phyloP scores from a whole-genome alignment of 2,797 vertebrate genomes.

The Hydrophis major region DNA sequence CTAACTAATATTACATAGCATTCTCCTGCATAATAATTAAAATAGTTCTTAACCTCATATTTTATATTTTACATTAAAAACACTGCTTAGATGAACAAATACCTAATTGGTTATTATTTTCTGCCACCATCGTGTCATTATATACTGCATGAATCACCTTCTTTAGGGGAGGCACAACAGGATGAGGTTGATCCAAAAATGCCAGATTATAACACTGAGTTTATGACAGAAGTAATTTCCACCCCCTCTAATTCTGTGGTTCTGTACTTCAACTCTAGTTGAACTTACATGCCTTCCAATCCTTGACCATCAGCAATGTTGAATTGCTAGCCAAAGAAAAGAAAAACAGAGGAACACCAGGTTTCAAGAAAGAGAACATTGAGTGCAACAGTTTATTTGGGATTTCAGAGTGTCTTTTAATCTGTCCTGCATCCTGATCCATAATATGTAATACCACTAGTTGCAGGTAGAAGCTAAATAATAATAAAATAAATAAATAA shows the following conservation, averaged over 20 bases:
- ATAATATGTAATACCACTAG: not conserved
- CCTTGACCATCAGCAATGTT: not conserved
- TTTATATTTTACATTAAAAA: not conserved
- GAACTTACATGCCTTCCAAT: not conserved
- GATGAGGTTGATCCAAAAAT: not conserved
- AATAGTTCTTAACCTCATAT: not conserved
- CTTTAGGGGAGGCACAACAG: not conserved
- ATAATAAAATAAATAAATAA: not conserved
- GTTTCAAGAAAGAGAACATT: not conserved
- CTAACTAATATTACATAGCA: not conserved
- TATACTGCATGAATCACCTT: not conserved
- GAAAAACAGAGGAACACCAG: not conserved
- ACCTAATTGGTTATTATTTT: not conserved
- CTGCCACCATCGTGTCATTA: not conserved
- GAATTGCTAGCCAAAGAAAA: not conserved
- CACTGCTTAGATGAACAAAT: not conserved
- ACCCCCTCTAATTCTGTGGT: not conserved
- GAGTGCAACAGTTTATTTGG: not conserved
- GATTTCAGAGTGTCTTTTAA: not conserved
- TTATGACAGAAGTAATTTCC: not conserved
- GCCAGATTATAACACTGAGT: not conserved
- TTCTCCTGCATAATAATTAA: not conserved
- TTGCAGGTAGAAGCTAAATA: not conserved
- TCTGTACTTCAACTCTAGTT: not conserved
- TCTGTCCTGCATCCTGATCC: not conserved